Conservation (phyloP, 2,888 invertebrate species). For the Smittia sp. region DNA sequence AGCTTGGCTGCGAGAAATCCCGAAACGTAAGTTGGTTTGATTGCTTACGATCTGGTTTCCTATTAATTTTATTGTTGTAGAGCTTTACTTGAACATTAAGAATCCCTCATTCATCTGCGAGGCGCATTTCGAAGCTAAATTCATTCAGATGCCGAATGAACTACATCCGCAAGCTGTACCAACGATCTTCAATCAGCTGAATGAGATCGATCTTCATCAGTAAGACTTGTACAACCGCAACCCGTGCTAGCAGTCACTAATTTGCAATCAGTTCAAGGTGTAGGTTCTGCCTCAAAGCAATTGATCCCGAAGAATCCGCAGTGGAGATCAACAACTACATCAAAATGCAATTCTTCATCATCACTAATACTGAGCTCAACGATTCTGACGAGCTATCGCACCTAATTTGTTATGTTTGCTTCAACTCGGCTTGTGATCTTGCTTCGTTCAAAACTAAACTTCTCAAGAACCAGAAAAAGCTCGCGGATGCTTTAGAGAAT, state of each 20-base stretch:
- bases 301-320: background rate
- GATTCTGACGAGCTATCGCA: background rate
- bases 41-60: background rate
- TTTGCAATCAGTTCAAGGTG: background rate
- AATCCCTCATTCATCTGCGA: background rate
- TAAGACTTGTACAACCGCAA: too few species aligned
- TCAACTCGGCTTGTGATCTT: background rate
- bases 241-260: too few species aligned
- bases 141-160: background rate
- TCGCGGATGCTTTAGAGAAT: background rate
- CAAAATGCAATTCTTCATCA: background rate
- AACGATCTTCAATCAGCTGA: too few species aligned
- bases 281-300: background rate
- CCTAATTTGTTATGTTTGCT: background rate
- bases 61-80: background rate
- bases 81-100: background rate
- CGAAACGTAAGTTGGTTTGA: background rate
- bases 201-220: too few species aligned
- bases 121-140: background rate
- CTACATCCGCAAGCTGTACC: background rate
- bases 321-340: background rate
- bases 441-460: background rate
- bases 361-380: background rate
- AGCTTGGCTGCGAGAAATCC: background rate
- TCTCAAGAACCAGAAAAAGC: background rate